phyloP scores from a whole-genome alignment of 2,797 vertebrate genomes.

The Poeciliopsis paucimaculata region DNA sequence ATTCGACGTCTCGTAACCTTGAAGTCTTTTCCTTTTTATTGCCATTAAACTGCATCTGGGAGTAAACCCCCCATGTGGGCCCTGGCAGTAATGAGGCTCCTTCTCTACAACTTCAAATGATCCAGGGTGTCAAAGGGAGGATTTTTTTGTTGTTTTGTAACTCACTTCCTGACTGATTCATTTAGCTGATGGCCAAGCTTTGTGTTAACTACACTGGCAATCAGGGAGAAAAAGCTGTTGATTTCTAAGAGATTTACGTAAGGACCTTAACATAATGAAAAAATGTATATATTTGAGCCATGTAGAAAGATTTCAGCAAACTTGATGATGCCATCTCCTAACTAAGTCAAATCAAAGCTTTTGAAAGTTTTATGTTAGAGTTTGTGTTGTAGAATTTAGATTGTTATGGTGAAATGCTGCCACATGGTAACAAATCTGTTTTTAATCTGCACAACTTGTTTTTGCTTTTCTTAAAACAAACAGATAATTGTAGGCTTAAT shows the following conservation, averaged over 20 bases:
- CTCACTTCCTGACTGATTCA: constrained; percentile 60
- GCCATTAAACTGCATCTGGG: constrained; percentile 77
- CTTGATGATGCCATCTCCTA: neutral
- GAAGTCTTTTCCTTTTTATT: constrained; percentile 74
- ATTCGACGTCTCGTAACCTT: constrained; percentile 75
- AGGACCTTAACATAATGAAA: neutral
- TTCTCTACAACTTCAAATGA: constrained; percentile 73
- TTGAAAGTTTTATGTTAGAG: neutral
- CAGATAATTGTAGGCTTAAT: neutral
- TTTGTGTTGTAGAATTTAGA: neutral
- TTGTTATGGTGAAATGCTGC: neutral
- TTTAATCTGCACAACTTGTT: neutral
- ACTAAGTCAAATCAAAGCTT: neutral
- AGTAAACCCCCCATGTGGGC: constrained; percentile 56
- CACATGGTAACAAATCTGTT: neutral
- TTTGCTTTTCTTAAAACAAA: neutral
- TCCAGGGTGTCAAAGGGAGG: constrained; percentile 58
- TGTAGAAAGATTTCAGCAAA: neutral
- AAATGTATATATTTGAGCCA: neutral
- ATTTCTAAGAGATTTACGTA: neutral
- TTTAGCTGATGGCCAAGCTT: constrained; percentile 48
- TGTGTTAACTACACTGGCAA: constrained; percentile 24
- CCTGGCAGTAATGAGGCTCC: constrained; percentile 72
- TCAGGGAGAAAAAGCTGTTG: constrained; percentile 22
- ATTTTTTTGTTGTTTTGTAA: constrained; percentile 39